Evolutionary conservation across 2,113 vertebrate genomes (phyloP).

Genomic region (Ailurus styani): DNA sequence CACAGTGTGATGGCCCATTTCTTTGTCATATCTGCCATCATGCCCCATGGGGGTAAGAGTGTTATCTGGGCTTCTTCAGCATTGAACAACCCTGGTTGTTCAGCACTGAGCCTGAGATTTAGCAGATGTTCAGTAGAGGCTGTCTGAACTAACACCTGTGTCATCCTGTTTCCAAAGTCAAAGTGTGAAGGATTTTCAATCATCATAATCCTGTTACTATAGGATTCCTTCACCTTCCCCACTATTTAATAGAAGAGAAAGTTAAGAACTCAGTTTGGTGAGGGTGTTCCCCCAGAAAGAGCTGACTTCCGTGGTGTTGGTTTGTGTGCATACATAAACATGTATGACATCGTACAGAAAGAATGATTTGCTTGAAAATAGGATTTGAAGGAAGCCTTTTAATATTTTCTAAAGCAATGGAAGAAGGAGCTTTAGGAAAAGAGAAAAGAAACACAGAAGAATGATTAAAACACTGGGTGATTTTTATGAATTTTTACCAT

Average conservation of each 20-base stretch:
- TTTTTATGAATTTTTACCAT: constrained; percentile 64
- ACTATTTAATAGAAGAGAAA: background rate
- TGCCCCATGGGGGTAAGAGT: too few relatives aligned
- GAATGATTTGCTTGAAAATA: background rate
- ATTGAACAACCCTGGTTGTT: background rate
- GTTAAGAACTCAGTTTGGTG: background rate
- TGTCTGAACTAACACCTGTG: background rate
- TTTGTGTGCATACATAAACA: accelerated
- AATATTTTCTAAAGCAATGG: constrained; percentile 7
- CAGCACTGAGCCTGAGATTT: background rate
- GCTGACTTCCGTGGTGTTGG: background rate
- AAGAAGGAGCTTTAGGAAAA: constrained; percentile 58
- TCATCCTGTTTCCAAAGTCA: background rate
- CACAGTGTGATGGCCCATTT: background rate
- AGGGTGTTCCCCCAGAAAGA: background rate
- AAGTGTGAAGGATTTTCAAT: background rate
- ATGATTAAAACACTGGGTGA: constrained; percentile 56
- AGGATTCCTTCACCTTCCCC: background rate
- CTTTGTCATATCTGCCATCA: too few relatives aligned
- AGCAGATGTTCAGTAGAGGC: background rate
- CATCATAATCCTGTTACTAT: background rate
- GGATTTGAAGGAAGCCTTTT: constrained; percentile 3
- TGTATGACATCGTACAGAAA: background rate
- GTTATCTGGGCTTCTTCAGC: background rate
- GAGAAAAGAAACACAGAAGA: constrained; percentile 49